Conservation (phyloP, 2,888 invertebrate species). For the Scrobipalpa costella region DNA sequence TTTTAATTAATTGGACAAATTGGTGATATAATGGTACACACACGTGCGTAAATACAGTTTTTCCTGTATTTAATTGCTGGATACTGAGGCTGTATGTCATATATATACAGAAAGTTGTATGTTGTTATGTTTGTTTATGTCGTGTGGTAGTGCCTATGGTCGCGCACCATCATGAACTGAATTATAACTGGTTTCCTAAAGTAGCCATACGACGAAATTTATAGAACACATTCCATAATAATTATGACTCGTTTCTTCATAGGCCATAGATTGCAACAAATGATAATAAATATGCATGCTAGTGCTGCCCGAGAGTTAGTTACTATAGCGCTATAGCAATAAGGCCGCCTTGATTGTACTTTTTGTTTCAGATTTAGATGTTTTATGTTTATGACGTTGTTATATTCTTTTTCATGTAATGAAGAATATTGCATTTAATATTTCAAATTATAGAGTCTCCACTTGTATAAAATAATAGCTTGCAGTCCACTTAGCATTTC, state of each 20-base stretch:
- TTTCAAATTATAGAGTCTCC: no score
- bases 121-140: neutral
- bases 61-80: neutral
- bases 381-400: no score
- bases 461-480: no score
- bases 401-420: no score
- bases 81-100: neutral
- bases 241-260: neutral
- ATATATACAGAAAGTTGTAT: neutral
- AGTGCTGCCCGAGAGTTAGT: neutral
- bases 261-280: no score
- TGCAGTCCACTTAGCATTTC: no score
- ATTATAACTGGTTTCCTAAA: conserved; percentile 27
- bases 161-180: neutral
- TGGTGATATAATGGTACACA: no score
- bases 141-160: neutral
- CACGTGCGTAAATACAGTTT: no score
- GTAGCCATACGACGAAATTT: neutral
- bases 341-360: no score
- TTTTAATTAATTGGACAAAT: neutral
- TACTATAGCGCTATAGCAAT: no score
- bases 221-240: neutral
- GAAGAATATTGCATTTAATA: no score
- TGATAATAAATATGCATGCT: neutral
- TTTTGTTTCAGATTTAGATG: no score